A percentile compares a stretch with the other conserved stretches of the same genome.
These are phyloP conservation scores for Bagarius yarrelli DNA, from an alignment of 2,113 vertebrate genomes.

Conservation along the genomic window DNA sequence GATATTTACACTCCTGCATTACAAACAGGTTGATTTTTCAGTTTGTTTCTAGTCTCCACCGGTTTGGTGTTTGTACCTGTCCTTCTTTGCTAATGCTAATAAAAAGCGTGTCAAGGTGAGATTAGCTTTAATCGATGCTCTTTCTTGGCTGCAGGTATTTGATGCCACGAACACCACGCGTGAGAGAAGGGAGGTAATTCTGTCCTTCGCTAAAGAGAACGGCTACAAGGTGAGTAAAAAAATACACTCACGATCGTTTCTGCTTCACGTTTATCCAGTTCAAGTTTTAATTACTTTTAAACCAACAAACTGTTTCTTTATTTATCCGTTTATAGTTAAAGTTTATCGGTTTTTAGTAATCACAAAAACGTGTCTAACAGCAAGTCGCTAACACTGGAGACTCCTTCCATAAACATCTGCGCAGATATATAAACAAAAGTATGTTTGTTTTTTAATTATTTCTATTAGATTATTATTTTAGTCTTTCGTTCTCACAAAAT, in stretches of 20 bases:
- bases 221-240: constrained; percentile 77
- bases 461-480: too few species aligned
- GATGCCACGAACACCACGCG: constrained; percentile 86
- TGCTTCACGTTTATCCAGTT: not conserved
- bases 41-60: too few species aligned
- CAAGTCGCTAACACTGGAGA: not conserved
- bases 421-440: not conserved
- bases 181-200: constrained; percentile 78
- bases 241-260: not conserved
- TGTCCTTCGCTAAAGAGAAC: constrained; percentile 79
- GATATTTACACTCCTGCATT: too few species aligned
- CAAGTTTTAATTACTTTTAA: too few species aligned
- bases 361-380: not conserved
- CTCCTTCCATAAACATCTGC: not conserved
- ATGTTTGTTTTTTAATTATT: not conserved
- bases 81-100: too few species aligned
- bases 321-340: not conserved
- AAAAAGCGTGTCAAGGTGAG: too few species aligned
- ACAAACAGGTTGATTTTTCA: too few species aligned
- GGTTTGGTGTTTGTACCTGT: too few species aligned
- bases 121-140: not conserved
- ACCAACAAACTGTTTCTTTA: not conserved
- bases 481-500: not conserved
- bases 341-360: not conserved
- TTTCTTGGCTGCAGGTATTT: constrained; percentile 73